Evolutionary conservation across 1,140 invertebrate genomes (phyloP).

Genomic region (Lepidostoma basale): DNA sequence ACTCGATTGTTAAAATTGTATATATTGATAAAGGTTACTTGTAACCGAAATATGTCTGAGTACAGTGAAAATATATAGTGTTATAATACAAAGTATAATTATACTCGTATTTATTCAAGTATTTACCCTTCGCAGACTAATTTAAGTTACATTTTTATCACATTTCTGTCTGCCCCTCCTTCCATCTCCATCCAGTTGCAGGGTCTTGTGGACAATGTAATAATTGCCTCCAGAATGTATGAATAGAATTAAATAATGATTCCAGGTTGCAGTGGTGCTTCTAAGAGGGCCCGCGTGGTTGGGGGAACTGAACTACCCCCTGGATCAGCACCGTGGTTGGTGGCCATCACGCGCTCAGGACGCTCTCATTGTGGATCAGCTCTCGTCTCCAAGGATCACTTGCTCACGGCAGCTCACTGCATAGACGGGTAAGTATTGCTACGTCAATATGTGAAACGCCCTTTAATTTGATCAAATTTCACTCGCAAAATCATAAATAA

Average conservation of each 20-base stretch:
- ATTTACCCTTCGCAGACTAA: neutral
- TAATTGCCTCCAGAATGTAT: neutral
- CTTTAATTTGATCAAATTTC: too few relatives aligned
- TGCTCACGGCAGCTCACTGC: constrained; percentile 59
- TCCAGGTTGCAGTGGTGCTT: constrained; percentile 30
- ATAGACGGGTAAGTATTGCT: constrained; percentile 55
- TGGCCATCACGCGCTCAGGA: constrained; percentile 52
- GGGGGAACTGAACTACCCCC: constrained; percentile 52
- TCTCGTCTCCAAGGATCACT: constrained; percentile 54
- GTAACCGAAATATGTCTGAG: too few relatives aligned
- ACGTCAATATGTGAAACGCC: too few relatives aligned
- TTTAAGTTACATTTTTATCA: neutral
- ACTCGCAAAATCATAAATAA: too few relatives aligned
- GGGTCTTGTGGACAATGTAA: too few relatives aligned
- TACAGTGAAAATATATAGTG: too few relatives aligned
- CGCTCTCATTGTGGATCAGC: constrained; percentile 56
- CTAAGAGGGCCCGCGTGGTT: constrained; percentile 55
- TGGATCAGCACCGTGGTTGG: constrained; percentile 58
- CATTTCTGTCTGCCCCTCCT: neutral
- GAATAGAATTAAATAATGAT: neutral
- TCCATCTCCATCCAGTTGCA: neutral
- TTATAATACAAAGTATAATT: too few relatives aligned
- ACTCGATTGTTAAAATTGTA: too few relatives aligned
- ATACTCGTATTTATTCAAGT: too few relatives aligned
- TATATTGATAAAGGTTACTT: too few relatives aligned